phyloP scores from a whole-genome alignment of 2,888 invertebrate genomes.

The Thereva unica region DNA sequence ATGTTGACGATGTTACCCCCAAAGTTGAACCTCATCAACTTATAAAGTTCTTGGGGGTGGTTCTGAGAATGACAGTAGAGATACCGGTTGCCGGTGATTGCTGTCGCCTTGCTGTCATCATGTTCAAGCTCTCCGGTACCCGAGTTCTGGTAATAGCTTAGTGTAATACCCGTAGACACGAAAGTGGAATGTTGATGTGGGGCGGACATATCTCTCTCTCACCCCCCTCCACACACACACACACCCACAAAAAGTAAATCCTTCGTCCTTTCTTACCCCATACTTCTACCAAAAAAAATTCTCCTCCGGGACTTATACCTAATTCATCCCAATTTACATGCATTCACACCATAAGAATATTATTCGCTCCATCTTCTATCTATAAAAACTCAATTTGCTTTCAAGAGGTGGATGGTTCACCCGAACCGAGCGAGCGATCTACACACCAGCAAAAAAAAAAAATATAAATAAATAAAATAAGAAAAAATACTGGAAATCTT shows the following conservation, averaged over 20 bases:
- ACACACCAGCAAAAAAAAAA: too few relatives aligned
- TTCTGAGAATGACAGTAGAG: neutral
- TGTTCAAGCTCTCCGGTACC: neutral
- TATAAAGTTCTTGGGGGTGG: conserved; percentile 9
- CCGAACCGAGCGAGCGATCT: too few relatives aligned
- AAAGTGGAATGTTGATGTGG: conserved; percentile 24
- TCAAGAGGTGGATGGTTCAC: conserved; percentile 1
- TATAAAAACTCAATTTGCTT: conserved; percentile 37
- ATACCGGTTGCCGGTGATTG: conserved; percentile 11
- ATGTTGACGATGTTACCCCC: conserved; percentile 9
- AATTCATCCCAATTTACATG: conserved; percentile 39
- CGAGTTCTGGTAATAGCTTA: conserved; percentile 20
- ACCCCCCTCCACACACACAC: too few relatives aligned
- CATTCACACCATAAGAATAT: conserved; percentile 37
- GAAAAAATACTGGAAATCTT: neutral
- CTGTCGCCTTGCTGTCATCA: conserved; percentile 12
- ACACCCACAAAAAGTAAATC: too few relatives aligned
- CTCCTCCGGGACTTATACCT: conserved; percentile 30
- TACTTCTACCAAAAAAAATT: neutral
- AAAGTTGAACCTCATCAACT: conserved; percentile 27
- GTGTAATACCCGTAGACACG: conserved; percentile 12
- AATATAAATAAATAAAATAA: too few relatives aligned
- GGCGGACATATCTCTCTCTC: conserved; percentile 1
- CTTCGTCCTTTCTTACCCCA: too few relatives aligned
- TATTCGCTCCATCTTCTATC: conserved; percentile 26